These are phyloP conservation scores for Cylindroiulus punctatus DNA, from an alignment of 2,888 invertebrate species.

Conservation along the genomic window DNA sequence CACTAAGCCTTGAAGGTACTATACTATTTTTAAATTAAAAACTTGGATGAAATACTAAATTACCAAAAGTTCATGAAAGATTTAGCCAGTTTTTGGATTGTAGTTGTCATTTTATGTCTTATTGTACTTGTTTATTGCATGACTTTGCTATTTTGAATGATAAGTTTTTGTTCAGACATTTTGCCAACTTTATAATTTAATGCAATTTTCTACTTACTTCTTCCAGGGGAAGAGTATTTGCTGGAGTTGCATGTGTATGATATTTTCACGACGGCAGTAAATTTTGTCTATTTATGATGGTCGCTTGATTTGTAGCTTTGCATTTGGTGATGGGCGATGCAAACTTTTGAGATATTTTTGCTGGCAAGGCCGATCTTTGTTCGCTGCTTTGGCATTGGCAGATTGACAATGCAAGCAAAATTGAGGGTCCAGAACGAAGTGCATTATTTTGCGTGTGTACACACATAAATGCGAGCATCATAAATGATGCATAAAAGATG, in stretches of 20 bases:
- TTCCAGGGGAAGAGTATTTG: not conserved
- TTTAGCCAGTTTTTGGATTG: too few relatives aligned
- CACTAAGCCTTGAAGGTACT: not conserved
- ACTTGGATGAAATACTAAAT: too few relatives aligned
- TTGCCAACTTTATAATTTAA: not conserved
- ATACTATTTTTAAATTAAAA: too few relatives aligned
- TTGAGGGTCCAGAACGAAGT: constrained; percentile 49
- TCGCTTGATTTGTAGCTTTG: not conserved
- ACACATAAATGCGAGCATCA: constrained; percentile 30
- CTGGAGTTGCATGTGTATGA: not conserved
- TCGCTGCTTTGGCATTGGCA: constrained; percentile 24
- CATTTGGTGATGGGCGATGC: not conserved
- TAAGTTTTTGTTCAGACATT: not conserved
- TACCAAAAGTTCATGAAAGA: too few relatives aligned
- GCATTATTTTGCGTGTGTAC: constrained; percentile 30
- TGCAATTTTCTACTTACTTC: not conserved
- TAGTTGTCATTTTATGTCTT: too few relatives aligned
- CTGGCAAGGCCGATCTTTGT: constrained; percentile 13
- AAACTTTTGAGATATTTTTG: not conserved
- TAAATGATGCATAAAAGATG: constrained; percentile 50
- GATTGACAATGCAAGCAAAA: constrained; percentile 48
- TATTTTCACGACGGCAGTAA: not conserved
- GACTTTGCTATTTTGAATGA: not conserved
- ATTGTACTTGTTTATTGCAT: too few relatives aligned
- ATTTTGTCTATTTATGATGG: not conserved